Conservation (phyloP, 2,113 vertebrate species). For the Zingel zingel region DNA sequence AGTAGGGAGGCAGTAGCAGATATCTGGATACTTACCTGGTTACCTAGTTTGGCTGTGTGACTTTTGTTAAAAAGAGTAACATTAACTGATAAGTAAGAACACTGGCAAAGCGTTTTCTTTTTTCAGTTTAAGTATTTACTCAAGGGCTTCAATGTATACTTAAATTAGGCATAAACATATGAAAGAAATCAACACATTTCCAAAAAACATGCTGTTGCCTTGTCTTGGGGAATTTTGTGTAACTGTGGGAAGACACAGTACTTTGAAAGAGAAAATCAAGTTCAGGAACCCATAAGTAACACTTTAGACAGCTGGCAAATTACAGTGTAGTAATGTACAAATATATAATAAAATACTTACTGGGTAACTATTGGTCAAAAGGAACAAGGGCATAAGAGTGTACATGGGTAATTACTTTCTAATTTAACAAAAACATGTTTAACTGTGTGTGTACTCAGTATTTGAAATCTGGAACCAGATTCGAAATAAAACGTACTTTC, state of each 20-base stretch:
- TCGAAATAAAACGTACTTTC: too few relatives aligned
- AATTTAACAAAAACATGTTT: not conserved
- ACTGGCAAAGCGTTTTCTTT: not conserved
- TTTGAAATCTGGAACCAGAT: too few relatives aligned
- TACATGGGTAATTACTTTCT: too few relatives aligned
- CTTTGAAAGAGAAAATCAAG: not conserved
- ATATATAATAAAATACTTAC: not conserved
- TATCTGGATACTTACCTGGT: not conserved
- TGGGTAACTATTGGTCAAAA: not conserved
- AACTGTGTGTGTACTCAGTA: not conserved
- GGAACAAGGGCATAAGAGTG: not conserved
- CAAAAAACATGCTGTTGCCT: conserved; percentile 7
- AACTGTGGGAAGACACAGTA: not conserved
- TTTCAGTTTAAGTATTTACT: conserved; percentile 20
- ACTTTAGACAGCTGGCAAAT: not conserved
- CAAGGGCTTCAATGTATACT: not conserved
- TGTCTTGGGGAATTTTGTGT: not conserved
- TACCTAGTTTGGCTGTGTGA: not conserved
- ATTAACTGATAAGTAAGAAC: conserved; percentile 6
- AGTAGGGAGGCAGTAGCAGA: not conserved
- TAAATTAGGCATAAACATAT: conserved; percentile 5
- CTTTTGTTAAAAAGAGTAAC: conserved; percentile 15
- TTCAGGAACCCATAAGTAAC: not conserved
- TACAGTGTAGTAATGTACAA: not conserved
- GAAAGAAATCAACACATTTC: not conserved